Conservation (phyloP, 2,888 invertebrate genomes). For the Bembecia ichneumoniformis region DNA sequence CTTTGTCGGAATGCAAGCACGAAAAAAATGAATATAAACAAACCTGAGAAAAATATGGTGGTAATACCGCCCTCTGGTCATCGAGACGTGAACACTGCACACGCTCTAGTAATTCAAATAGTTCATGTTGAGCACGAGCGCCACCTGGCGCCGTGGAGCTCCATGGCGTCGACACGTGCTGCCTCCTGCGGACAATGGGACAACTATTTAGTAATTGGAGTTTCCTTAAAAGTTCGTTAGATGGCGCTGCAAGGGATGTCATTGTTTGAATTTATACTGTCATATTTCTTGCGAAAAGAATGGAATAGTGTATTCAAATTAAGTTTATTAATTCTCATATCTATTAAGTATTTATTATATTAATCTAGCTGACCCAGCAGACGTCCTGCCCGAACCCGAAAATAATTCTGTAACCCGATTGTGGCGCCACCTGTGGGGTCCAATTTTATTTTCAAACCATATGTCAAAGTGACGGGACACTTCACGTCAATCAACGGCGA, state of each 20-base stretch:
- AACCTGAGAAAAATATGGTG: constrained; percentile 92
- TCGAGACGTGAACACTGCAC: constrained; percentile 95
- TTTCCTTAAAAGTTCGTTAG: constrained; percentile 1
- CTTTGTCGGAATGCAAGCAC: too few species aligned
- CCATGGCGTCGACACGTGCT: constrained; percentile 68
- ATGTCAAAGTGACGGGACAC: too few species aligned
- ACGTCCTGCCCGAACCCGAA: too few species aligned
- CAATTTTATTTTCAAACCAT: too few species aligned
- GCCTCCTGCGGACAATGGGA: constrained; percentile 70
- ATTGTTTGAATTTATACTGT: background rate
- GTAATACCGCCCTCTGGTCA: constrained; percentile 97
- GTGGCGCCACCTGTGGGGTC: too few species aligned
- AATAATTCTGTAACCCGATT: too few species aligned
- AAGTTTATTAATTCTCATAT: too few species aligned
- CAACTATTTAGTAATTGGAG: constrained; percentile 17
- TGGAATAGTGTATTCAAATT: too few species aligned
- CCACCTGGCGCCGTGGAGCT: constrained; percentile 51
- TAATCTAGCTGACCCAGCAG: too few species aligned
- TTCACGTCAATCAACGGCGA: too few species aligned
- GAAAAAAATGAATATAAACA: constrained; percentile 19
- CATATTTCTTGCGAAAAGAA: too few species aligned
- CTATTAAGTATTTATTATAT: too few species aligned
- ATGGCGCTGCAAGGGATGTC: constrained; percentile 5
- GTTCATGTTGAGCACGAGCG: constrained; percentile 78
- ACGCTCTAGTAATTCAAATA: constrained; percentile 94